These are phyloP conservation scores for Nephrotoma guestfalica DNA, from an alignment of 2,888 invertebrate genomes.

Conservation along the genomic window DNA sequence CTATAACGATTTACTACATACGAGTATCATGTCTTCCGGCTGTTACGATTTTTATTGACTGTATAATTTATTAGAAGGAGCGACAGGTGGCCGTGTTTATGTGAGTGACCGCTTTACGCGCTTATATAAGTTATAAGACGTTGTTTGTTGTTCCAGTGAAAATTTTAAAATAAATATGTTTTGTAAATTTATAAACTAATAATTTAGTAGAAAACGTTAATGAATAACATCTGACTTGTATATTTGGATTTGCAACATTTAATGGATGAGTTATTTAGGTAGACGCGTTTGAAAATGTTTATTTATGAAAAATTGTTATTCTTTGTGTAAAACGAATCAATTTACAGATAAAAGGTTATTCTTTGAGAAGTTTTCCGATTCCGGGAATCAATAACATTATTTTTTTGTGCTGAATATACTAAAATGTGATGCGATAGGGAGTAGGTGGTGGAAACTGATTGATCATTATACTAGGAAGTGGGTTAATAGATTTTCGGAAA, in stretches of 20 bases:
- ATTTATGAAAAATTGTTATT: background rate
- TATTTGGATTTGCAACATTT: background rate
- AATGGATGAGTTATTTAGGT: background rate
- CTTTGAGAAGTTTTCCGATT: no score
- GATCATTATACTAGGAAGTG: no score
- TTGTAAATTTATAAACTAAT: background rate
- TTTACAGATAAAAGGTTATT: background rate
- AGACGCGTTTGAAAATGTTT: background rate
- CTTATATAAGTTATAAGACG: background rate
- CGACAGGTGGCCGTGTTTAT: background rate
- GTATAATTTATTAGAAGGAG: background rate
- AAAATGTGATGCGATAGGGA: no score
- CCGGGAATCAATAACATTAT: no score
- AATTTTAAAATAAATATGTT: background rate
- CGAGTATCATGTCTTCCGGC: background rate
- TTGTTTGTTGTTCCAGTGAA: background rate
- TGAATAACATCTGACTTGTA: background rate
- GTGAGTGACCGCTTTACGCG: background rate
- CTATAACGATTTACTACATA: no score
- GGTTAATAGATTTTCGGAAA: no score
- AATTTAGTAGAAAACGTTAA: background rate
- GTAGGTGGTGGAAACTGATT: no score
- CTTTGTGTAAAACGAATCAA: background rate
- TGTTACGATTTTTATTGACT: background rate
- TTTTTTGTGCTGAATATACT: no score